Evolutionary conservation across 2,888 invertebrate genomes (phyloP).

Genomic region (Drosophila pseudotalamancana): DNA sequence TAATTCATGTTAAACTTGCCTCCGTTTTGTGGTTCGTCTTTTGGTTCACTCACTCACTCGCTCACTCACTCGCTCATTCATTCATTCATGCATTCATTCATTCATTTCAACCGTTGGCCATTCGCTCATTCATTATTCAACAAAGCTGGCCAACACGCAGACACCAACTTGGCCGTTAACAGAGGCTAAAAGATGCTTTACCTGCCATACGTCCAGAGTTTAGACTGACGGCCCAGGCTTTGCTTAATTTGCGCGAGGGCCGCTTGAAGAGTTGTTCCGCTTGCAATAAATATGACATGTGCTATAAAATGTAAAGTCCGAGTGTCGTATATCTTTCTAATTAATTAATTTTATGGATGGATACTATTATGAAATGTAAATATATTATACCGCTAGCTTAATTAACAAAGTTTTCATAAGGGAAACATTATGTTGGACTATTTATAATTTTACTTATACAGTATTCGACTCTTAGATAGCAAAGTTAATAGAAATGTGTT

Average conservation of each 20-base stretch:
- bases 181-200: conserved; percentile 38
- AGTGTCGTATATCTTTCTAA: too few relatives aligned
- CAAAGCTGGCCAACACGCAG: conserved; percentile 50
- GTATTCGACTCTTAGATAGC: too few relatives aligned
- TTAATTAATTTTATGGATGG: too few relatives aligned
- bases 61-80: conserved; percentile 36
- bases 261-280: neutral
- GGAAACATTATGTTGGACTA: too few relatives aligned
- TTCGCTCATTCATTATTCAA: conserved; percentile 65
- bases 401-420: too few relatives aligned
- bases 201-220: conserved; percentile 9
- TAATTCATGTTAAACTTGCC: conserved; percentile 77
- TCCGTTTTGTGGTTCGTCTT: conserved; percentile 24
- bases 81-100: conserved; percentile 44
- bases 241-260: conserved; percentile 12
- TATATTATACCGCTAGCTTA: too few relatives aligned
- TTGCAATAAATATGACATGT: neutral
- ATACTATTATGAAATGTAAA: too few relatives aligned
- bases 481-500: too few relatives aligned
- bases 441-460: too few relatives aligned
- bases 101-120: conserved; percentile 46
- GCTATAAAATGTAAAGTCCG: too few relatives aligned
- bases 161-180: conserved; percentile 22
- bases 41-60: neutral
- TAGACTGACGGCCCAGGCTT: neutral